A percentile compares a stretch with the other conserved stretches of the same genome.
These are phyloP conservation scores for Microtus oregoni DNA, from an alignment of 2,113 vertebrate species.

Conservation along the genomic window DNA sequence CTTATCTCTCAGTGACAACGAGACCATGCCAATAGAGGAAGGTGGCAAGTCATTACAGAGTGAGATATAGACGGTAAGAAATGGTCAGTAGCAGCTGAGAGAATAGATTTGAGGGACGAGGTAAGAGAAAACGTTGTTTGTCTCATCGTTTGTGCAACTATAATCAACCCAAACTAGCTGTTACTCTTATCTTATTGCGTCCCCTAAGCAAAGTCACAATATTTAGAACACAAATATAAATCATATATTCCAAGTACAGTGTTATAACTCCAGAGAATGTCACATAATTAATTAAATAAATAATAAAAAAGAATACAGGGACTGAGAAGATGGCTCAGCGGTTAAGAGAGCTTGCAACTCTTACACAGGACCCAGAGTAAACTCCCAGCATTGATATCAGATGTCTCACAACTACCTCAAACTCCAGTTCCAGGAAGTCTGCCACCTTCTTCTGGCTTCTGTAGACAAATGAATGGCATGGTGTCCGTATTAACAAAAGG, in stretches of 20 bases:
- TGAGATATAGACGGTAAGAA: neutral
- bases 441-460: neutral
- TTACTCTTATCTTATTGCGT: neutral
- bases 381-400: too few species aligned
- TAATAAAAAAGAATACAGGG: neutral
- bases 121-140: neutral
- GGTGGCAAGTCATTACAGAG: neutral
- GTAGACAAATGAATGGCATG: neutral
- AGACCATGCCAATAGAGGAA: neutral
- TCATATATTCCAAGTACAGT: slow-evolving; percentile 29
- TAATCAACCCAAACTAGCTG: neutral
- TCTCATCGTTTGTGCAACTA: neutral
- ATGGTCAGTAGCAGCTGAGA: neutral
- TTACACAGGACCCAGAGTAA: neutral
- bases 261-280: neutral
- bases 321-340: neutral
- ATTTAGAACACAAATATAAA: neutral
- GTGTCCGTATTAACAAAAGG: neutral
- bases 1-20: neutral
- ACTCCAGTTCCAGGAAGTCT: neutral
- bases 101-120: neutral
- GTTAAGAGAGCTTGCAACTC: neutral
- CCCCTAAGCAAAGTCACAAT: slow-evolving; percentile 23
- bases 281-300: neutral
- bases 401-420: neutral